Evolutionary conservation across 1,140 invertebrate genomes (phyloP).

Genomic region (Medauroidea extradentata): DNA sequence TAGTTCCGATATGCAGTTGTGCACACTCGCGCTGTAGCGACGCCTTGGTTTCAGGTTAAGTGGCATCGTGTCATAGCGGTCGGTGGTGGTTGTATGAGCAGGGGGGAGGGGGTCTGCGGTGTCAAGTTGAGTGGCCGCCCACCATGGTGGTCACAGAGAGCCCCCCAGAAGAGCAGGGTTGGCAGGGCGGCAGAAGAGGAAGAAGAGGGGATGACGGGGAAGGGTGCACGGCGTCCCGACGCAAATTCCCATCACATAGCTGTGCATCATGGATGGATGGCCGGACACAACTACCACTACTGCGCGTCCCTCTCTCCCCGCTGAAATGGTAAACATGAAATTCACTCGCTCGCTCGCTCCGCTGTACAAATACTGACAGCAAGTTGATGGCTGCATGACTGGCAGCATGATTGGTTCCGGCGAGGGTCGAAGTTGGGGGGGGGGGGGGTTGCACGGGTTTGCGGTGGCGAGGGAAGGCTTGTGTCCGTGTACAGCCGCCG

Average conservation of each 20-base stretch:
- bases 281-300: not conserved
- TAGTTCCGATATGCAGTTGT: too few relatives aligned
- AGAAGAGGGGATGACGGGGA: too few relatives aligned
- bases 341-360: slow-evolving; percentile 4
- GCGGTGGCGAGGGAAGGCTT: not conserved
- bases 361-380: slow-evolving; percentile 9
- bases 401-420: slow-evolving; percentile 8
- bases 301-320: not conserved
- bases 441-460: not conserved
- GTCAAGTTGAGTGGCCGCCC: too few relatives aligned
- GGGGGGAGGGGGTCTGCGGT: too few relatives aligned
- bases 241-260: slow-evolving; percentile 14
- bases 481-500: not conserved
- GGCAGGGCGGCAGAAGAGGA: too few relatives aligned
- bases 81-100: too few relatives aligned
- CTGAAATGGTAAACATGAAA: slow-evolving; percentile 15
- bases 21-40: too few relatives aligned
- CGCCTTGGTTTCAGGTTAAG: too few relatives aligned
- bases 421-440: not conserved
- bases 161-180: too few relatives aligned
- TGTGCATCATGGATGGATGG: slow-evolving; percentile 13
- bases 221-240: too few relatives aligned
- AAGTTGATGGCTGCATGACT: slow-evolving; percentile 4
- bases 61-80: too few relatives aligned
- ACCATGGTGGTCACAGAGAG: too few relatives aligned